Evolutionary conservation across 2,888 invertebrate genomes (phyloP), one percentile per base, ranked within the genome.

Genomic region (Agrotis exclamationis): DNA sequence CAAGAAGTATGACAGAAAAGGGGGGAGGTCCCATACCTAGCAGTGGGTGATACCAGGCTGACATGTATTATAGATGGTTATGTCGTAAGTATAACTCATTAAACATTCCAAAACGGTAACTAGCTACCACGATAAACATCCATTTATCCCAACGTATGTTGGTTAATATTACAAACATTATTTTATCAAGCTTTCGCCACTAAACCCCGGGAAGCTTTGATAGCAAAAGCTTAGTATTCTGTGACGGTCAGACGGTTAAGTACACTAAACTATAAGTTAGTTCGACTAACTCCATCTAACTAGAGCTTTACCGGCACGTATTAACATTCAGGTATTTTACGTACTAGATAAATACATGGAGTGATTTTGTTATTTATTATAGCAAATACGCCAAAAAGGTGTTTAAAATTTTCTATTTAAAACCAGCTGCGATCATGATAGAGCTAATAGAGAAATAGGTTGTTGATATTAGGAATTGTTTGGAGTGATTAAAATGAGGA

Each of bases 181-280:
- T 58, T 14, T 28, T 58, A 62, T 28, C 24, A 66, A 75, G 64
- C 51, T 67, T 75, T 63, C 16, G 9, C 44, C 58, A 44, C 62
- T 68, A 28, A 74, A 73, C 22, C 62, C 56, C 57, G 48, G 56
- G 3, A 47, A 80, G 80, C 76, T 80, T 80, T 74, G 63, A 53
- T 58, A 79, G 62, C 47, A 13, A 64, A 70, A 75, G 68, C 76
- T 80, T 63, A 58, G 62, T 63, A 76, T 68, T 76, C 68, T 28
- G 58, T 28, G 58, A 68, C 39, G 68, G 50, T 20, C 58, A 76
- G 67, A 28, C 58, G 45, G 67, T 80, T 76, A 75, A 67, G 45
- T 79, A 63, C 48, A 73, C 74, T 79, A 45, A 74, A 79, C 74
- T 75, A 56, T 66, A 80, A 80, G 75, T 76, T 60, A 57, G 60